These are phyloP conservation scores for Littorina saxatilis DNA, from an alignment of 1,140 invertebrate genomes.

Conservation along the genomic window DNA sequence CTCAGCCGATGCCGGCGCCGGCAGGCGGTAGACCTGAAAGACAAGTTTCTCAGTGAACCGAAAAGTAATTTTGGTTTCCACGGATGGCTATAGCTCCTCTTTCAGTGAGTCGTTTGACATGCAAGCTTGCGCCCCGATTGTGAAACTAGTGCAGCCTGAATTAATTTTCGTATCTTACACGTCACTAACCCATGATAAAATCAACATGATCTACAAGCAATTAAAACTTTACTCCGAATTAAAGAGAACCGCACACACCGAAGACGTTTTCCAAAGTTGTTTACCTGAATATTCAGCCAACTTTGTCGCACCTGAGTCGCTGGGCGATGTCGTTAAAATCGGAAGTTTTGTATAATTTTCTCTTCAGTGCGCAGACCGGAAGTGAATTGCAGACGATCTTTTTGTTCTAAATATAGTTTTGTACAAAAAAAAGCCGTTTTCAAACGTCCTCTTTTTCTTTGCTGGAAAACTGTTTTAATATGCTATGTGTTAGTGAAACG, in stretches of 20 bases:
- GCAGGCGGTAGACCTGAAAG: conserved; percentile 14
- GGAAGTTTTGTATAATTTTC: not conserved
- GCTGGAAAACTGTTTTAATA: too few relatives aligned
- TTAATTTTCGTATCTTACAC: too few relatives aligned
- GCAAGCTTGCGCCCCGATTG: not conserved
- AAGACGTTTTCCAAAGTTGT: not conserved
- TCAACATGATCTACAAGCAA: not conserved
- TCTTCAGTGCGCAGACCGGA: not conserved
- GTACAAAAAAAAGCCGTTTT: too few relatives aligned
- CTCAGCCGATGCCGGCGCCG: not conserved
- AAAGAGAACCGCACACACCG: not conserved
- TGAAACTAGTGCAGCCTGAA: too few relatives aligned
- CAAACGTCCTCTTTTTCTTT: too few relatives aligned
- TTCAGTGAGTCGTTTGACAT: too few relatives aligned
- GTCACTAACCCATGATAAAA: too few relatives aligned
- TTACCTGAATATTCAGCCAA: not conserved
- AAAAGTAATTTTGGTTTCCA: not conserved
- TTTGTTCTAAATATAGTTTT: not conserved
- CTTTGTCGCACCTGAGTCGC: not conserved
- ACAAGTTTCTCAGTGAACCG: not conserved
- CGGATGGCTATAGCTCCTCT: not conserved
- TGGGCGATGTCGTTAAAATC: not conserved
- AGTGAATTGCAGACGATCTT: not conserved
- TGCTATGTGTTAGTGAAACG: too few relatives aligned
- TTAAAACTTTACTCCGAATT: not conserved